Base-by-base conservation (phyloP, 2,888 invertebrate genomes). In the Cyaniris semiargus region DNA sequence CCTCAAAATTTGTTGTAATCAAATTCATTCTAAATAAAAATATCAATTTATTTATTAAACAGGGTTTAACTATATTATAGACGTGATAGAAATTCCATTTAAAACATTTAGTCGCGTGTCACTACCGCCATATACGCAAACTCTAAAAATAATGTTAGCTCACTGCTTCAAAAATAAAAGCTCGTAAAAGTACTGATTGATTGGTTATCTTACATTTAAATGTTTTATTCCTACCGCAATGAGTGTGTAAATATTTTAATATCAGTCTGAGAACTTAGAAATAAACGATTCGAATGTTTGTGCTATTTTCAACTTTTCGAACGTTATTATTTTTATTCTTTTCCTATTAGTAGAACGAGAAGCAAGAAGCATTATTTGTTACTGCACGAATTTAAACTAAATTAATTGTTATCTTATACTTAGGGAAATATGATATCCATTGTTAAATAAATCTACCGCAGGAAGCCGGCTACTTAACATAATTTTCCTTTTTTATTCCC, bases 101-200 rank as follows among this genome's bases (percentile, higher is more conserved):
- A 53, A 74, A 74, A 48, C 18, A 53, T 74, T 74, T 86, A 85
- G 84, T 84, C 84, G 83, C 83, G 81, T 79, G 82, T 83, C 81
- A 84, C 81, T 80, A 82, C 81, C 79, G 85, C 85, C 88, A 89
- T 86, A 86, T 90, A 89, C 85, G 88, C 88, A 83, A 89, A 88
- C 86, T 83, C 86, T 82, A 85, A 85, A 86, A 87, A 87, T 82
- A 81, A 81, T 82, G 85, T 82, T 85, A 84, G 83, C 83, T 84
- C 84, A 84, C 81, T 83, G 82, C 81, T 80, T 82, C 83, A 79
- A 84, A 86, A 87, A 87, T 86, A 87, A 83, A 85, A 85, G 83
- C 83, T 84, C 83, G 83, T 84, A 82, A 82, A 80, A 81, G 78
- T 81, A 80, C 78, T 76, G 77, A 81, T 79, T 80, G 79, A 80